Evolutionary conservation across 2,113 vertebrate genomes (phyloP).

Genomic region (Eptesicus fuscus): DNA sequence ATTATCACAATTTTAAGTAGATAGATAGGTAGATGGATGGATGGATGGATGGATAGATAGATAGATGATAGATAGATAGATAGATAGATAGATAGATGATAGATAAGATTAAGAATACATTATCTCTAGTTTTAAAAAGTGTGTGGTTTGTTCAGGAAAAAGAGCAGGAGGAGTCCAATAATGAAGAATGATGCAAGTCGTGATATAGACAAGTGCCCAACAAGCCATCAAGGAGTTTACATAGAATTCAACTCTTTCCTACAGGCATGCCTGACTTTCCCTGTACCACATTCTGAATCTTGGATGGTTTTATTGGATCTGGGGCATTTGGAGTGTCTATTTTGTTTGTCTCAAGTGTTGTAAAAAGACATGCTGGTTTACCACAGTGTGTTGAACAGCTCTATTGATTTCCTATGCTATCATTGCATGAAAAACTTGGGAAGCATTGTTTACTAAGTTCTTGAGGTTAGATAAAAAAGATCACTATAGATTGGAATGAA

Average conservation of each 20-base stretch:
- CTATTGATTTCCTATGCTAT: neutral
- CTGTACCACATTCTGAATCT: neutral
- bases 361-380: neutral
- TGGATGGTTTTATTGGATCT: neutral
- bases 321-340: neutral
- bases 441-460: neutral
- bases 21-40: neutral
- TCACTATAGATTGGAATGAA: neutral
- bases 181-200: neutral
- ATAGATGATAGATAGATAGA: neutral
- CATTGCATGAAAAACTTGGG: neutral
- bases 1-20: neutral
- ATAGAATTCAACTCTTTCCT: neutral
- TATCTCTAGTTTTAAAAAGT: neutral
- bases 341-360: neutral
- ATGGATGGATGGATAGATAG: neutral
- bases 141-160: neutral
- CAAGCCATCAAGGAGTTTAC: neutral
- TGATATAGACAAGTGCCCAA: neutral
- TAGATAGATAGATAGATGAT: neutral
- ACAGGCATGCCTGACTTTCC: neutral
- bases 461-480: neutral
- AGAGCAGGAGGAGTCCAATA: neutral
- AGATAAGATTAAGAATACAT: neutral
- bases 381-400: neutral